These are phyloP conservation scores for Perca schrenkii DNA, from an alignment of 2,113 vertebrate genomes.

Conservation along the genomic window DNA sequence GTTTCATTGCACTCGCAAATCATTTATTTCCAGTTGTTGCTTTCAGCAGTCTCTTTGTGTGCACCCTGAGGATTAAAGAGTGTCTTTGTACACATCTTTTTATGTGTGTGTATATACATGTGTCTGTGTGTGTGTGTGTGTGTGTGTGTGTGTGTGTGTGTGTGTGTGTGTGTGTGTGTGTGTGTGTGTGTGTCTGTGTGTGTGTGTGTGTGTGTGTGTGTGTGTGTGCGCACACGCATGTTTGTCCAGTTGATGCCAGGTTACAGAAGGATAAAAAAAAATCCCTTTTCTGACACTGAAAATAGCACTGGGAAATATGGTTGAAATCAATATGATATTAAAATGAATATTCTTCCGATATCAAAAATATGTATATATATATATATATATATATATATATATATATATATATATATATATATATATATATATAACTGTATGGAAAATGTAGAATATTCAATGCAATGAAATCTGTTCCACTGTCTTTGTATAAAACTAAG, in stretches of 20 bases:
- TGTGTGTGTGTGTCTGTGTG: neutral
- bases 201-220: neutral
- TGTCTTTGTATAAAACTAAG: too few relatives aligned
- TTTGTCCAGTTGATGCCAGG: neutral
- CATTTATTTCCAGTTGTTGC: constrained; percentile 31
- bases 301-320: neutral
- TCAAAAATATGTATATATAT: too few relatives aligned
- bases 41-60: constrained; percentile 10
- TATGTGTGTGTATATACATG: neutral
- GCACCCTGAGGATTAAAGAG: neutral
- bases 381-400: too few relatives aligned
- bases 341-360: too few relatives aligned
- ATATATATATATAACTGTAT: neutral
- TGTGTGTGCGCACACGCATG: too few relatives aligned
- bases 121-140: too few relatives aligned
- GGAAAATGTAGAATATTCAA: too few relatives aligned
- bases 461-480: too few relatives aligned
- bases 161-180: too few relatives aligned
- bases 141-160: too few relatives aligned
- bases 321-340: neutral
- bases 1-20: constrained; percentile 20
- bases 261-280: neutral
- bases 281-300: too few relatives aligned
- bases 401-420: too few relatives aligned
- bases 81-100: neutral